phyloP scores from a whole-genome alignment of 1,140 invertebrate genomes.

The Calephelis virginiensis region DNA sequence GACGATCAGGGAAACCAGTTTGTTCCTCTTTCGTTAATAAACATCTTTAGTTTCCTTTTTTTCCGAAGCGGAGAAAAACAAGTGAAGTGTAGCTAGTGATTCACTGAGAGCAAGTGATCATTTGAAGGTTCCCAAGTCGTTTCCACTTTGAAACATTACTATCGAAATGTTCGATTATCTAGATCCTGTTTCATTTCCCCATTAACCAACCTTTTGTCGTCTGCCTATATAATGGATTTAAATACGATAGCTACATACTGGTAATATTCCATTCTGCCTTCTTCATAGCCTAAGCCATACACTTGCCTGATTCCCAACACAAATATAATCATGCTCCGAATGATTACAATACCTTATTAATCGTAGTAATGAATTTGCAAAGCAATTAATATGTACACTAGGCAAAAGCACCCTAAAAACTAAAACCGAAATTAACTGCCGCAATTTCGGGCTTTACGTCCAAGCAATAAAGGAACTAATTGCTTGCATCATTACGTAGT shows the following conservation, averaged over 20 bases:
- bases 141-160: no score
- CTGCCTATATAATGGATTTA: no score
- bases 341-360: constrained; percentile 25
- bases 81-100: no score
- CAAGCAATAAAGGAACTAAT: constrained; percentile 4
- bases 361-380: constrained; percentile 27
- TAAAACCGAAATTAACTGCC: background rate
- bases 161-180: no score
- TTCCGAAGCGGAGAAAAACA: no score
- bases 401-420: background rate
- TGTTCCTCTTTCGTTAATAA: no score
- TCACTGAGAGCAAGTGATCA: no score
- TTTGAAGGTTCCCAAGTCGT: no score
- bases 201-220: no score
- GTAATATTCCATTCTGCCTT: background rate
- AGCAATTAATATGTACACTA: constrained; percentile 22
- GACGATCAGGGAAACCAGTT: no score
- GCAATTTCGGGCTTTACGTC: background rate
- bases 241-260: background rate
- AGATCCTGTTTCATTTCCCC: no score
- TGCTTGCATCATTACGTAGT: constrained; percentile 12
- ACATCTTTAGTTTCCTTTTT: no score
- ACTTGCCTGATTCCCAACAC: constrained; percentile 17
- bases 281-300: background rate
- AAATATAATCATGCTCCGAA: constrained; percentile 22